Evolutionary conservation across 2,797 vertebrate species (phyloP), one percentile per base, ranked within the genome.

Genomic region (Hydrolagus colliei): DNA sequence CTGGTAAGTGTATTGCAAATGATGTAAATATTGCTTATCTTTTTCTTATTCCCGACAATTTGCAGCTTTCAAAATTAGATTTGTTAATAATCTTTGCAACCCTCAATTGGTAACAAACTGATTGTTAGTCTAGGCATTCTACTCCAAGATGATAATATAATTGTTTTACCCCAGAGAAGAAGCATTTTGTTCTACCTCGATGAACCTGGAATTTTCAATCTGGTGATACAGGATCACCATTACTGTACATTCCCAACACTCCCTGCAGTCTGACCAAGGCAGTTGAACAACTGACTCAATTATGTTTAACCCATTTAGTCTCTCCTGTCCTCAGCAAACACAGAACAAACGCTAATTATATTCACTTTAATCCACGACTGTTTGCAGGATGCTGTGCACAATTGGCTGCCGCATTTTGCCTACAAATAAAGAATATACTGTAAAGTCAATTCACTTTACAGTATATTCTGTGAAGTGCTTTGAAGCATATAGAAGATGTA

Each of bases 21-120:
- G 35, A 20, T 1, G 65, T 82, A 12, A 20, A 13, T 62, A 9
- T 82, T 68, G 20, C 27, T 82, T 4, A 82, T 18, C 27, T 67
- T 18, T 18, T 82, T 68, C 4, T 27, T 68, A 65, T 68, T 13
- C 14, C 65, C 41, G 20, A 32, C 63, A 9, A 82, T 68, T 27
- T 82, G 79, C 63, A 82, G 41, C 9, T 80, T 32, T 82, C 63
- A 82, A 32, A 32, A 82, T 82, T 82, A 14, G 27, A 32, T 18
- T 82, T 14, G 41, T 82, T 68, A 18, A 82, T 41, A 8, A 82
- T 18, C 63, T 18, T 1, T 82, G 22, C 63, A 18, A 82, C 65
- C 22, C 62, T 27, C 27, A 82, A 68, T 82, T 79, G 20, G 41
- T 14, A 65, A 9, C 78, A 79, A 22, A 32, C 27, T 27, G 27